Evolutionary conservation across 2,797 vertebrate species (phyloP).

Genomic region (Pipistrellus nathusii): DNA sequence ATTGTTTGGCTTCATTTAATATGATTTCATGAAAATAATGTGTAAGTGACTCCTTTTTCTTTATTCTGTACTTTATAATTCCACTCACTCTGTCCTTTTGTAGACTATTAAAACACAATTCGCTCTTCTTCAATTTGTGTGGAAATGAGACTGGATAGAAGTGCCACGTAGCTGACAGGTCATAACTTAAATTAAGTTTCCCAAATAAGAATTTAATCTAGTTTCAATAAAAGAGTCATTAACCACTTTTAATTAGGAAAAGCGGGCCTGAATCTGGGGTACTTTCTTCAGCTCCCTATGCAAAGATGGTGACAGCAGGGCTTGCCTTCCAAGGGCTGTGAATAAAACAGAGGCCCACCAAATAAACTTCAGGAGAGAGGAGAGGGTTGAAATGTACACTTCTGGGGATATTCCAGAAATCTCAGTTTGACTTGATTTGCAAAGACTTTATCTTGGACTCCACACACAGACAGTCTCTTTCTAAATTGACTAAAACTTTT

Average conservation of each 20-base stretch:
- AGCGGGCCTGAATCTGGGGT: constrained; percentile 72
- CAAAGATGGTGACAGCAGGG: constrained; percentile 72
- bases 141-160: constrained; percentile 78
- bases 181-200: constrained; percentile 87
- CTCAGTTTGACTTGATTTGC: constrained; percentile 47
- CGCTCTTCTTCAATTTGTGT: constrained; percentile 80
- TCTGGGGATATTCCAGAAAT: constrained; percentile 60
- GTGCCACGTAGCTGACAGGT: constrained; percentile 84
- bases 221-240: constrained; percentile 87
- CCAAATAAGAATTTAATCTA: constrained; percentile 88
- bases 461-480: constrained; percentile 49
- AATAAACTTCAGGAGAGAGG: constrained; percentile 76
- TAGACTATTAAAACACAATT: constrained; percentile 76
- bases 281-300: constrained; percentile 71
- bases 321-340: constrained; percentile 75
- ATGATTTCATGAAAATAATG: neutral
- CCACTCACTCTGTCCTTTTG: constrained; percentile 66
- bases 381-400: constrained; percentile 69
- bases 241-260: constrained; percentile 87
- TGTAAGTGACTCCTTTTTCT: constrained; percentile 26
- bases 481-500: neutral
- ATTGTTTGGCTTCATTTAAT: neutral
- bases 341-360: constrained; percentile 44
- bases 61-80: constrained; percentile 66
- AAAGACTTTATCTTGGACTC: constrained; percentile 65